phyloP scores from a whole-genome alignment of 2,797 vertebrate genomes.

The Sylvia borin region DNA sequence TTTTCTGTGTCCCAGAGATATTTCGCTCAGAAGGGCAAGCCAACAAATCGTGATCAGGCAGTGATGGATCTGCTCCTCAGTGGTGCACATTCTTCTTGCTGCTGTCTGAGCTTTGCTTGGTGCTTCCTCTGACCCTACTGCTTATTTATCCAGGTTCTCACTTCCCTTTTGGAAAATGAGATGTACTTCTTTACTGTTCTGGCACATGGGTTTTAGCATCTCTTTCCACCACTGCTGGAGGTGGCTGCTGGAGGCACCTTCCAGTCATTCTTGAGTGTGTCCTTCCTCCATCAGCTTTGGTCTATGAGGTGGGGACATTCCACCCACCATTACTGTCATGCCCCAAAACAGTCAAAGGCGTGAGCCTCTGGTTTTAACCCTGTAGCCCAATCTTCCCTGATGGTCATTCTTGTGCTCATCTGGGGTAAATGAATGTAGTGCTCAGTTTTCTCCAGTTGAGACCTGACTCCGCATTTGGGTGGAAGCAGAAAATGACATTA shows the following conservation, averaged over 20 bases:
- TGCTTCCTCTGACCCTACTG: not conserved
- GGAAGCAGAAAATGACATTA: not conserved
- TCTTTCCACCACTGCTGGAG: not conserved
- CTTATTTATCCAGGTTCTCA: not conserved
- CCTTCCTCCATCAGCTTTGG: not conserved
- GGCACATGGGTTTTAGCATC: not conserved
- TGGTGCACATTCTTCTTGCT: not conserved
- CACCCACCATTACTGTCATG: rapidly evolving
- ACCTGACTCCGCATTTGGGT: not conserved
- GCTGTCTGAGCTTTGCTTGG: not conserved
- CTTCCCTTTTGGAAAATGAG: not conserved
- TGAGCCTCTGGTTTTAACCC: not conserved
- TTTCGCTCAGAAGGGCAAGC: not conserved
- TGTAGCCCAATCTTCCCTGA: not conserved
- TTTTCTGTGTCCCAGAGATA: conserved; percentile 23
- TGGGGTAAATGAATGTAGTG: not conserved
- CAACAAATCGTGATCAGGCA: not conserved
- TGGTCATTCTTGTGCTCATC: not conserved
- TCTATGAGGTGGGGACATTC: rapidly evolving
- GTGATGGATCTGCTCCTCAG: conserved; percentile 17
- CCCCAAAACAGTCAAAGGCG: not conserved
- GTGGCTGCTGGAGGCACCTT: not conserved
- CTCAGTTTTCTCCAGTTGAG: not conserved
- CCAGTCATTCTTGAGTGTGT: not conserved
- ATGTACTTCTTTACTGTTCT: not conserved